A percentile compares a stretch with the other conserved stretches of the same genome.
These are phyloP conservation scores for Neotoxoptera formosana DNA, from an alignment of 1,140 invertebrate species.

Conservation along the genomic window DNA sequence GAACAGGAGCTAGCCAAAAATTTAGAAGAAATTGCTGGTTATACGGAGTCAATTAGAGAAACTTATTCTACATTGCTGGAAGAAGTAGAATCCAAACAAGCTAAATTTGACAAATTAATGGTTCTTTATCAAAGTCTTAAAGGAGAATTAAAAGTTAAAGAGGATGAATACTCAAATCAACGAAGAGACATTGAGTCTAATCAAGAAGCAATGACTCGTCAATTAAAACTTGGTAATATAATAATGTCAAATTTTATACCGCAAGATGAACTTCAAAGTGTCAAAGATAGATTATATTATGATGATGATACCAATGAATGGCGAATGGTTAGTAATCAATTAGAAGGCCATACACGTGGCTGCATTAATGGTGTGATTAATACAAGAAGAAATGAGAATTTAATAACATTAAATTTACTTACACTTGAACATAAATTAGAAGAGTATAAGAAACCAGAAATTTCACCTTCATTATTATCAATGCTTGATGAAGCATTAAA, in stretches of 20 bases:
- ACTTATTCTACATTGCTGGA: constrained; percentile 88
- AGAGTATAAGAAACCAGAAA: constrained; percentile 77
- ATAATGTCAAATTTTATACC: constrained; percentile 98
- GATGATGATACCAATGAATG: constrained; percentile 91
- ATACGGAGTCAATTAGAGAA: constrained; percentile 82
- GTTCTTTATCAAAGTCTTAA: constrained; percentile 70
- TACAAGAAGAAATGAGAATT: constrained; percentile 73
- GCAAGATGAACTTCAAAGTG: constrained; percentile 83
- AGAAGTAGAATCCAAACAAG: constrained; percentile 92
- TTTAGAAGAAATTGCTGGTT: constrained; percentile 87
- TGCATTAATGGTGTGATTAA: constrained; percentile 59
- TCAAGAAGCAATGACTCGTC: constrained; percentile 79
- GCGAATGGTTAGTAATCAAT: constrained; percentile 67
- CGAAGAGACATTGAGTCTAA: constrained; percentile 81
- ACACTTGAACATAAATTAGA: constrained; percentile 80
- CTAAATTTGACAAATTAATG: constrained; percentile 81
- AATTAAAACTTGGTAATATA: constrained; percentile 81
- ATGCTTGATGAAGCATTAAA: constrained; percentile 77
- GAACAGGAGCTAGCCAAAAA: constrained; percentile 88
- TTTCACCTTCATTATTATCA: constrained; percentile 76
- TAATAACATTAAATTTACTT: constrained; percentile 82
- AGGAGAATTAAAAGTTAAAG: constrained; percentile 82
- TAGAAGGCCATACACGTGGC: constrained; percentile 58
- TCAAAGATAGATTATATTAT: constrained; percentile 79
- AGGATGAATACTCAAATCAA: constrained; percentile 81